Base-by-base conservation (phyloP, 2,888 invertebrate species). In the Drosophila macrothrix region DNA sequence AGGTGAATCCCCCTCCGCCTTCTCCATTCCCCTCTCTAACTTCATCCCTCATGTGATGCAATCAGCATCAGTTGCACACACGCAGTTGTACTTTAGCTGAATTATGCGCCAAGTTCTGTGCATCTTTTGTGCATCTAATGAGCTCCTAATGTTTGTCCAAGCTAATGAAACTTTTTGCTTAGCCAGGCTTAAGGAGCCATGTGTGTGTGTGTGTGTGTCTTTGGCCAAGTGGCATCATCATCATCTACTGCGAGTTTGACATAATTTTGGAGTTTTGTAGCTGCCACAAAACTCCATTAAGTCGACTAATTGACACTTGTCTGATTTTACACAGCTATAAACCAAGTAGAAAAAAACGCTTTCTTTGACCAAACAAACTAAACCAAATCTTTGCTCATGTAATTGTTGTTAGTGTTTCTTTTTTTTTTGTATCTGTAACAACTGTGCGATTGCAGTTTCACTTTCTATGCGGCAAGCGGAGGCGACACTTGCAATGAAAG, bases 401-500 rank as follows among this genome's bases (percentile, higher is more conserved):
- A 87, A 87, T 84, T 87, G 82, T 79, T 70, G 52, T 19, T 2
- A 28, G 46, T 46, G 16, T 46, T 7, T 46, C 1, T 43, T 7
- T 16, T 22, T 46, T 16, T 46, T 22, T 22, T 66, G 63, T 71
- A 59, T 72, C 84, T 83, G 84, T 73, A 84, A 67, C 90, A 84
- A 68, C 67, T 71, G 66, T 85, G 80, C 70, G 71, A 72, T 71
- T 82, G 76, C 88, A 83, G 83, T 85, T 90, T 88, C 90, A 86
- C 85, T 85, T 85, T 85, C 85, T 76, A 88, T 76, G 88, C 68
- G 54, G 59, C 74, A 50, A 61, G 28, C 70, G 69, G 56, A 29
- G 39, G 83, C 86, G 83, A 90, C 89, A 90, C 89, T 91, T 81
- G 87, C 79, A 74, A 78, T 79, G 85, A 84, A 88, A 88, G 83